A percentile compares a stretch with the other conserved stretches of the same genome.
Evolutionary conservation across 1,140 invertebrate genomes (phyloP).

Genomic region (Stenopsyche tienmushanensis): DNA sequence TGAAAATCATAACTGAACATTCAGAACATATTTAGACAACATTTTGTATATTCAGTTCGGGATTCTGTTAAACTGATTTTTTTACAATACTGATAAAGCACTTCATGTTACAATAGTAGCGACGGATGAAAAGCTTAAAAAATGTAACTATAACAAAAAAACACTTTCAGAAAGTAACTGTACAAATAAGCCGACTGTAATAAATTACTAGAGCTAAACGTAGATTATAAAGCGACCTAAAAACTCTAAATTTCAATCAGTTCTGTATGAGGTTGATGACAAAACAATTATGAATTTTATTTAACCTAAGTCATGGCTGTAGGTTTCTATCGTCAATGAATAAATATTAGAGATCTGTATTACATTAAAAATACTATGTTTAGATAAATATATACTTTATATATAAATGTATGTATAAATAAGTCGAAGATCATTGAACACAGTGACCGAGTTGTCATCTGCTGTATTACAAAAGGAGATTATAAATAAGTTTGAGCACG

Average conservation of each 20-base stretch:
- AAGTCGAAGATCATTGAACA: slow-evolving; percentile 36
- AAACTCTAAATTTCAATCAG: slow-evolving; percentile 41
- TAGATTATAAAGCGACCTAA: slow-evolving; percentile 46
- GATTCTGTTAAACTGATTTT: slow-evolving; percentile 45
- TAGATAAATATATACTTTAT: slow-evolving; percentile 19
- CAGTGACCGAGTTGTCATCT: slow-evolving; percentile 30
- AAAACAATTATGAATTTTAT: slow-evolving; percentile 31
- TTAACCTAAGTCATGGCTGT: slow-evolving; percentile 42
- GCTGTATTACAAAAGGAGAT: slow-evolving; percentile 40
- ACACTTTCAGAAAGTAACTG: slow-evolving; percentile 36
- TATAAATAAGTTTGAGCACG: slow-evolving; percentile 43
- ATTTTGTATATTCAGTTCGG: slow-evolving; percentile 42
- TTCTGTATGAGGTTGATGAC: slow-evolving; percentile 37
- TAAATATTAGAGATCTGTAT: slow-evolving; percentile 39
- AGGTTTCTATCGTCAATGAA: slow-evolving; percentile 28
- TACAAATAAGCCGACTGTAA: slow-evolving; percentile 32
- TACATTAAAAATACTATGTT: slow-evolving; percentile 31
- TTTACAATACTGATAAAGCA: slow-evolving; percentile 43
- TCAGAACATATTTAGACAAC: slow-evolving; percentile 37
- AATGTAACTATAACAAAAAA: slow-evolving; percentile 19
- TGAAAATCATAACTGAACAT: slow-evolving; percentile 48
- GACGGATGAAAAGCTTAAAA: slow-evolving; percentile 24
- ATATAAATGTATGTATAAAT: slow-evolving; percentile 35
- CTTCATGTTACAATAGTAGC: slow-evolving; percentile 38
- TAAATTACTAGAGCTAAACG: slow-evolving; percentile 46